phyloP scores from a whole-genome alignment of 2,888 invertebrate genomes.

The Cerceris ruficornis region DNA sequence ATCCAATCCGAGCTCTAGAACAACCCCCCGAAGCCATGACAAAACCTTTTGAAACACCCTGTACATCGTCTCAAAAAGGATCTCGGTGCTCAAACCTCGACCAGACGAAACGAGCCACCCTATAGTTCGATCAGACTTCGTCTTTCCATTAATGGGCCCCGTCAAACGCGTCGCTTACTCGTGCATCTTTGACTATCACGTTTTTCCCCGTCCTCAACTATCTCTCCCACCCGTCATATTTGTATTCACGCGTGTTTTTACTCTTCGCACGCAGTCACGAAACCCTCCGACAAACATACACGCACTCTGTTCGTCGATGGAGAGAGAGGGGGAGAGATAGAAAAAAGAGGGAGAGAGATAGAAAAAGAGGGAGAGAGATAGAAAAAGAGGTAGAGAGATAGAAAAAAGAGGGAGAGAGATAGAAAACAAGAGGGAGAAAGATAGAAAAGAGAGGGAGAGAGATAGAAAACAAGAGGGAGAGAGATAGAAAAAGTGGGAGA shows the following conservation, averaged over 20 bases:
- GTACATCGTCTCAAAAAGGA: too few relatives aligned
- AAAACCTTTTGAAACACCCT: too few relatives aligned
- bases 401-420: slow-evolving; percentile 13
- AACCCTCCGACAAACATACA: slow-evolving; percentile 14
- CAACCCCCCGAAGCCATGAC: too few relatives aligned
- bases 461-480: slow-evolving; percentile 8
- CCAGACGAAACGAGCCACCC: too few relatives aligned
- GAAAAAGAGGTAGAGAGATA: neutral
- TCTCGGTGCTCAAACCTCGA: too few relatives aligned
- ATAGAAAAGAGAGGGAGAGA: slow-evolving; percentile 8
- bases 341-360: slow-evolving; percentile 13
- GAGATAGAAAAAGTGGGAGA: neutral
- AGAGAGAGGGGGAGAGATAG: slow-evolving; percentile 35
- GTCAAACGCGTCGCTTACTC: too few relatives aligned
- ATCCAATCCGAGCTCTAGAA: too few relatives aligned
- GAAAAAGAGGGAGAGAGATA: slow-evolving; percentile 5
- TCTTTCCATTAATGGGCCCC: too few relatives aligned
- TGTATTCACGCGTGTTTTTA: slow-evolving; percentile 7
- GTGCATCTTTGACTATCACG: neutral
- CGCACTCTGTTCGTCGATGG: slow-evolving; percentile 48
- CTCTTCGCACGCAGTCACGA: slow-evolving; percentile 5
- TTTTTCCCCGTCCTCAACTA: neutral
- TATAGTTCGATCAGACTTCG: too few relatives aligned
- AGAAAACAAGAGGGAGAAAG: slow-evolving; percentile 27
- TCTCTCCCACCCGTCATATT: neutral